Evolutionary conservation across 2,888 invertebrate species (phyloP).

Genomic region (Trichogramma dendrolimi): DNA sequence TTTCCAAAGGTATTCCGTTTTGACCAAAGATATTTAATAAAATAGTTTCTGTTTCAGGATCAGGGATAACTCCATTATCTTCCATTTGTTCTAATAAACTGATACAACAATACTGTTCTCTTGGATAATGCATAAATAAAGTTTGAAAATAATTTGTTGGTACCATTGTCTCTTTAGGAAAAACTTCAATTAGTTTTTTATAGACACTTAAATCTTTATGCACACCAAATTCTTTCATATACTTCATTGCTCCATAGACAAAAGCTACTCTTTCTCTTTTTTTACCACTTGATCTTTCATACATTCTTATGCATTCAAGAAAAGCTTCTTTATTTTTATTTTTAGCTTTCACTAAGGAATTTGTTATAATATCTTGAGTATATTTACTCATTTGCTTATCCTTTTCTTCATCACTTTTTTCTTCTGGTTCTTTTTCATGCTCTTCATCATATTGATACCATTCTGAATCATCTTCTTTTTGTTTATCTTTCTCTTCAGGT

Average conservation of each 20-base stretch:
- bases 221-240: conserved; percentile 87
- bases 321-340: conserved; percentile 66
- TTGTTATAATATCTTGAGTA: conserved; percentile 7
- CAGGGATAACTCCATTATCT: conserved; percentile 85
- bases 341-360: conserved; percentile 52
- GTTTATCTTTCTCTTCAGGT: not conserved
- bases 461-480: not conserved
- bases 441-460: not conserved
- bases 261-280: conserved; percentile 90
- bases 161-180: conserved; percentile 86
- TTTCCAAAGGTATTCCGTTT: conserved; percentile 67
- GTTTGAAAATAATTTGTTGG: conserved; percentile 78
- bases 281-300: conserved; percentile 64
- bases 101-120: conserved; percentile 92
- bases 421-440: not conserved
- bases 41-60: conserved; percentile 80
- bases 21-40: conserved; percentile 80
- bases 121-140: conserved; percentile 90
- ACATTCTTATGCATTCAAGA: conserved; percentile 71
- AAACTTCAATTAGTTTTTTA: conserved; percentile 76
- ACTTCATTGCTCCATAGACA: conserved; percentile 80
- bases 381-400: not conserved
- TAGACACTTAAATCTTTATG: conserved; percentile 82
- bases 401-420: not conserved
- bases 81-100: conserved; percentile 93